phyloP scores from a whole-genome alignment of 2,888 invertebrate genomes.

The Aspidiotus destructor region DNA sequence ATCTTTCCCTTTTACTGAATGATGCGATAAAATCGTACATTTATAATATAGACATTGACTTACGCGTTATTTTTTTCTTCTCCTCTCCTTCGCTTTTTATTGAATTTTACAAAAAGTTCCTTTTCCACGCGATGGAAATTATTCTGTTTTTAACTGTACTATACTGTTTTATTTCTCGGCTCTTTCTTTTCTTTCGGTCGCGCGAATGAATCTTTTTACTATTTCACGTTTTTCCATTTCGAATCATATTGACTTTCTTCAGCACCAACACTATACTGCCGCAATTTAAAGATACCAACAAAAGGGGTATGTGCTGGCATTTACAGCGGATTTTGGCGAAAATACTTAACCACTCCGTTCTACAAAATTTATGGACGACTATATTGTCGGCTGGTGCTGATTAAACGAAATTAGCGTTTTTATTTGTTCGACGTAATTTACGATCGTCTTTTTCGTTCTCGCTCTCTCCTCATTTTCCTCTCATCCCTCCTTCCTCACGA shows the following conservation, averaged over 20 bases:
- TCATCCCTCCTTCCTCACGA: conserved; percentile 20
- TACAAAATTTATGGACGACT: conserved; percentile 28
- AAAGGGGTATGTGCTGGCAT: not conserved
- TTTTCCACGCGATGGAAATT: no score
- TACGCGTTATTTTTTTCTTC: no score
- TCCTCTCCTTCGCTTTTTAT: no score
- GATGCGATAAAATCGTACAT: no score
- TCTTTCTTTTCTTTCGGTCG: not conserved
- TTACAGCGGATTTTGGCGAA: conserved; percentile 11
- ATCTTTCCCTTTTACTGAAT: no score
- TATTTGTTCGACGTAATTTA: conserved; percentile 27
- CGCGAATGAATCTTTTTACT: not conserved
- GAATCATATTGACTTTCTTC: not conserved
- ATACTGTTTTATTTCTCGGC: not conserved
- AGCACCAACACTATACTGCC: no score
- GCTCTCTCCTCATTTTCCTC: conserved; percentile 28
- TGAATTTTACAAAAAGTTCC: no score
- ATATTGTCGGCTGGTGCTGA: conserved; percentile 27
- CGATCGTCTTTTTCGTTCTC: conserved; percentile 32
- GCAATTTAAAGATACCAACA: no score
- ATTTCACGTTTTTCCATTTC: conserved; percentile 1
- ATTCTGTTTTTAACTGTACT: not conserved
- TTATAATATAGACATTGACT: no score
- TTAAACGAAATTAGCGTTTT: conserved; percentile 30
- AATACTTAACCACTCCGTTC: conserved; percentile 19